Evolutionary conservation across 1,140 invertebrate species (phyloP).

Genomic region (Rhyzopertha dominica): DNA sequence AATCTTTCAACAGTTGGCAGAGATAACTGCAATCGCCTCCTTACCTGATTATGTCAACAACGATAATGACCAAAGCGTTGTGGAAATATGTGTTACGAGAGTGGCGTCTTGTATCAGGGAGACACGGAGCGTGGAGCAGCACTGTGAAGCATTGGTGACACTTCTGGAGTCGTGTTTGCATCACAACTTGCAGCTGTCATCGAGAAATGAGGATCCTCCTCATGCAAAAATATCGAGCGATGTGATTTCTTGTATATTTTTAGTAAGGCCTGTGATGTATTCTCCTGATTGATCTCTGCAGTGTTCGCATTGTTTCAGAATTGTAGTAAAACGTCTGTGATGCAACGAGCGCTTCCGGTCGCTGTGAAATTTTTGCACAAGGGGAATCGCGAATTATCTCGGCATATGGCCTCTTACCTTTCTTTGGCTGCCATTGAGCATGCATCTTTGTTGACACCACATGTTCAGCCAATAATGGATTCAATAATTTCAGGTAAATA

Average conservation of each 20-base stretch:
- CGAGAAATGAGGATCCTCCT: conserved; percentile 79
- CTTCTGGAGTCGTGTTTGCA: conserved; percentile 82
- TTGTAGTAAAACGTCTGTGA: conserved; percentile 81
- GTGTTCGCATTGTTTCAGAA: conserved; percentile 54
- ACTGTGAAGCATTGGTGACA: conserved; percentile 74
- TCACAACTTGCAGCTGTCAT: conserved; percentile 79
- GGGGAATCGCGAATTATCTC: conserved; percentile 80
- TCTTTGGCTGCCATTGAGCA: conserved; percentile 90
- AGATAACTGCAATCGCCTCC: conserved; percentile 76
- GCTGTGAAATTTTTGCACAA: conserved; percentile 88
- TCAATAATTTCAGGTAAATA: conserved; percentile 74
- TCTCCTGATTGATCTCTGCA: conserved; percentile 2
- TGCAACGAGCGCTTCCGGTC: conserved; percentile 82
- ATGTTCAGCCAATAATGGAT: conserved; percentile 84
- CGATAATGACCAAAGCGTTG: conserved; percentile 88
- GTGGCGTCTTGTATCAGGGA: conserved; percentile 87
- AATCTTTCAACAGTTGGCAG: conserved; percentile 53
- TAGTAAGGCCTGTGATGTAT: conserved; percentile 56
- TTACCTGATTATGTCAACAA: conserved; percentile 75
- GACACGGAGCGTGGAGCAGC: conserved; percentile 79
- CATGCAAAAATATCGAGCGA: conserved; percentile 94
- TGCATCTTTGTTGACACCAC: conserved; percentile 74
- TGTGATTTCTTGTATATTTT: conserved; percentile 88
- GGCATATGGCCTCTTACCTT: conserved; percentile 87
- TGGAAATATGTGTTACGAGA: conserved; percentile 87